phyloP scores from a whole-genome alignment of 2,888 invertebrate species.

The Eretmocerus hayati region DNA sequence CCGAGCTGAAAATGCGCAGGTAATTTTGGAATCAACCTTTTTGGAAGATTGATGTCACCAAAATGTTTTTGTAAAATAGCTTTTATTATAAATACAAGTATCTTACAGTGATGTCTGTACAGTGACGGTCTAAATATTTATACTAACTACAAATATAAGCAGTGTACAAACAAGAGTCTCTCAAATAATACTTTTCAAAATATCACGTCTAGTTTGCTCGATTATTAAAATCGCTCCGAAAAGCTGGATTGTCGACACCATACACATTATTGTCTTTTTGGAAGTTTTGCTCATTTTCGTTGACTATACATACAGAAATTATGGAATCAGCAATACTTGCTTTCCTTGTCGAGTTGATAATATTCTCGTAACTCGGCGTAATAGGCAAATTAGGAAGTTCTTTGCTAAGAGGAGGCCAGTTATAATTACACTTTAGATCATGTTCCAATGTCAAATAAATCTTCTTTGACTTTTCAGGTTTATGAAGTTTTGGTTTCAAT shows the following conservation, averaged over 20 bases:
- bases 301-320: conserved; percentile 15
- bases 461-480: conserved; percentile 53
- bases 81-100: no score
- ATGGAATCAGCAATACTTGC: conserved; percentile 20
- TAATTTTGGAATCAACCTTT: no score
- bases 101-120: no score
- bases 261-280: conserved; percentile 2
- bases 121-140: no score
- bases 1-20: no score
- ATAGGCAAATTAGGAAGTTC: conserved; percentile 32
- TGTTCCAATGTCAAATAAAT: conserved; percentile 58
- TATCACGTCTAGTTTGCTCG: conserved; percentile 13
- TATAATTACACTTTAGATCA: conserved; percentile 51
- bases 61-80: no score
- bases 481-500: conserved; percentile 49
- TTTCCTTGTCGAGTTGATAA: conserved; percentile 24
- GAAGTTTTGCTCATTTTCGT: conserved; percentile 12
- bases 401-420: conserved; percentile 56
- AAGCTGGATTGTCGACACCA: conserved; percentile 27
- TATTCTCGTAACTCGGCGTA: conserved; percentile 33
- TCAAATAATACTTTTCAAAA: conserved; percentile 14
- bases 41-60: no score
- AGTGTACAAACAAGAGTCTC: conserved; percentile 17
- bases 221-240: conserved; percentile 13
- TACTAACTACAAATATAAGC: no score